Base-by-base conservation (phyloP, 2,113 vertebrate species). In the Corynorhinus townsendii region DNA sequence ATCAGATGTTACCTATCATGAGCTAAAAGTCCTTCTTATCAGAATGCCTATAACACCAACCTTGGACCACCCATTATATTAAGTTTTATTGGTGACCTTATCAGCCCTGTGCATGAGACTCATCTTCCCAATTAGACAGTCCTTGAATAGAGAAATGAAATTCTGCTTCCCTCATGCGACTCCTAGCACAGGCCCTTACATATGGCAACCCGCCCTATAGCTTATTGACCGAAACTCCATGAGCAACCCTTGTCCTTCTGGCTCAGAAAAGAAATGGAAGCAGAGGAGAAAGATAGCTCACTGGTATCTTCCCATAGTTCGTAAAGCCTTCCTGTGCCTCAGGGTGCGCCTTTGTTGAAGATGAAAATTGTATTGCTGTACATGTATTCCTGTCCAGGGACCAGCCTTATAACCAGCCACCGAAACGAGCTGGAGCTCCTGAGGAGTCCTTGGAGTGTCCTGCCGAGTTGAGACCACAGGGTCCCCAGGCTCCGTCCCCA, bases 381-480 rank as follows among this genome's bases (percentile, higher is more conserved):
- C 77, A 40, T 30, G 1, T 94, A 3, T 96, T 96, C 95, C 72
- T 97, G 96, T 93, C 17, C 89, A 98, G 98, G 92, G 98, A 97
- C 71, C 98, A 97, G n/a, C 68, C 93, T 0, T 93, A 96, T 95
- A 96, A 97, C 82, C 97, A 97, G 69, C 62, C 86, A 24, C 96
- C 96, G 59, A 89, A 96, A 6, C 96, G 95, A 88, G 95, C 96
- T 30, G 89, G 82, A 35, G 96, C 94, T 49, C 89, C 35, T 0
- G 96, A 97, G 56, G 96, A 96, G 87, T 97, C 97, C 1, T 94
- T 62, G 2, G 82, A 95, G 45, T 85, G 52, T 64, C 97, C 97
- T 88, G 96, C 94, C 71, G 98, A 98, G 56, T 4, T 89, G 72
- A 95, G 94, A 80, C 92, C 95, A 49, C 95, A 90, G 14, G 85